phyloP scores from a whole-genome alignment of 2,797 vertebrate genomes.

The Zalophus californianus region DNA sequence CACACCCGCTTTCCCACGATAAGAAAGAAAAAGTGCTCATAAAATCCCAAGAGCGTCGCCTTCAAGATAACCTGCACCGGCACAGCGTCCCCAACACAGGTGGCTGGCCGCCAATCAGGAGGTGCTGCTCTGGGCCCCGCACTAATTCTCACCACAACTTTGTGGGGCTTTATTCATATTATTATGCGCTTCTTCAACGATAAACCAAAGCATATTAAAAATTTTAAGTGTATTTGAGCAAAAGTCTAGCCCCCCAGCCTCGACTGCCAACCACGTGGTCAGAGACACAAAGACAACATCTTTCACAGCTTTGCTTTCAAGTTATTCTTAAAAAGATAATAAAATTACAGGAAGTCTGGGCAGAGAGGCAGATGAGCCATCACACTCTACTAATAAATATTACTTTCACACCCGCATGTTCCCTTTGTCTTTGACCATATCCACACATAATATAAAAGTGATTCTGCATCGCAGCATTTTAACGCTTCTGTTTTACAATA shows the following conservation, averaged over 20 bases:
- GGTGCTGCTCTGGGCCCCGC: no score
- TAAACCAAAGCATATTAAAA: background rate
- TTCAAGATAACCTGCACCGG: background rate
- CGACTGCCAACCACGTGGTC: no score
- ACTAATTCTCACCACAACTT: background rate
- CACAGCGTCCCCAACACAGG: accelerated
- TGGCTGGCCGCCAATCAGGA: no score
- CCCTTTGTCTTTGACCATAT: background rate
- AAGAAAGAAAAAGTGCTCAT: background rate
- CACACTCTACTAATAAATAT: no score
- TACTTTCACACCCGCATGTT: no score
- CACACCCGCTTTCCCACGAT: background rate
- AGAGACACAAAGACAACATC: background rate
- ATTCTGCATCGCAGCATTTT: no score
- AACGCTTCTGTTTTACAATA: background rate
- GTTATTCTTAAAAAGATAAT: no score
- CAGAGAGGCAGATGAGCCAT: background rate
- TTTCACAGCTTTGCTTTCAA: no score
- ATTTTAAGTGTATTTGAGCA: background rate
- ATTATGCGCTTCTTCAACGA: no score
- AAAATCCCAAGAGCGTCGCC: background rate
- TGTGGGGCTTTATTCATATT: background rate
- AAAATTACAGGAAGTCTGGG: background rate
- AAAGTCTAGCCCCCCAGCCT: background rate
- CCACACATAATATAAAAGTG: background rate